phyloP scores from a whole-genome alignment of 2,888 invertebrate genomes.

The Spilarctia lutea region DNA sequence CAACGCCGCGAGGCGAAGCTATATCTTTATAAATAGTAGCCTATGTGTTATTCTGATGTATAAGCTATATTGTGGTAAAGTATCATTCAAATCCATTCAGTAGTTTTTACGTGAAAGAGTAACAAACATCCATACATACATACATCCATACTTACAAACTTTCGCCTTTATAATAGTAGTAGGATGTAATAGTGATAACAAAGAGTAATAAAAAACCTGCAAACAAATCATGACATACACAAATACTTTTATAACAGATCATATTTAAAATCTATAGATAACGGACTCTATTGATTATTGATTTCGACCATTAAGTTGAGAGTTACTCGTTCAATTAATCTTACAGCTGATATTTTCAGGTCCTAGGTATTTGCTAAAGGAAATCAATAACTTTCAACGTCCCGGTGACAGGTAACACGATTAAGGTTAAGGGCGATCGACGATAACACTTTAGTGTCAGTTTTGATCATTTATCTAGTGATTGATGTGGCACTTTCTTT shows the following conservation, averaged over 20 bases:
- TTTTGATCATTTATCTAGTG: constrained; percentile 36
- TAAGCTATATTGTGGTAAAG: too few relatives aligned
- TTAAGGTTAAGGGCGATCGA: constrained; percentile 42
- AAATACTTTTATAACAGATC: not conserved
- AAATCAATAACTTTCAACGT: constrained; percentile 25
- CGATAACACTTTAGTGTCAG: constrained; percentile 29
- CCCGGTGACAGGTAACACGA: constrained; percentile 20
- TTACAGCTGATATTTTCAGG: not conserved
- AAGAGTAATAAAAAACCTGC: too few relatives aligned
- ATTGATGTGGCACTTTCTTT: constrained; percentile 36
- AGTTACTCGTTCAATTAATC: constrained; percentile 13
- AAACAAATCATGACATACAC: too few relatives aligned
- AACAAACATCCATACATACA: too few relatives aligned
- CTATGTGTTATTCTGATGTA: too few relatives aligned
- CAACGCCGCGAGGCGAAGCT: too few relatives aligned
- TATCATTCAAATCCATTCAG: too few relatives aligned
- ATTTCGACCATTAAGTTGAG: not conserved
- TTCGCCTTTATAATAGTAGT: too few relatives aligned
- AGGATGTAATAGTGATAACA: too few relatives aligned
- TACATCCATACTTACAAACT: too few relatives aligned
- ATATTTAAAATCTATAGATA: constrained; percentile 1
- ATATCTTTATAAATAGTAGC: too few relatives aligned
- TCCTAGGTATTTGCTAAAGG: constrained; percentile 1
- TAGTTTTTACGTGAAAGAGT: too few relatives aligned
- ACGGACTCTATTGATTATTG: not conserved